Base-by-base conservation (phyloP, 2,888 invertebrate species). In the Lepidocyrtinus sp. region DNA sequence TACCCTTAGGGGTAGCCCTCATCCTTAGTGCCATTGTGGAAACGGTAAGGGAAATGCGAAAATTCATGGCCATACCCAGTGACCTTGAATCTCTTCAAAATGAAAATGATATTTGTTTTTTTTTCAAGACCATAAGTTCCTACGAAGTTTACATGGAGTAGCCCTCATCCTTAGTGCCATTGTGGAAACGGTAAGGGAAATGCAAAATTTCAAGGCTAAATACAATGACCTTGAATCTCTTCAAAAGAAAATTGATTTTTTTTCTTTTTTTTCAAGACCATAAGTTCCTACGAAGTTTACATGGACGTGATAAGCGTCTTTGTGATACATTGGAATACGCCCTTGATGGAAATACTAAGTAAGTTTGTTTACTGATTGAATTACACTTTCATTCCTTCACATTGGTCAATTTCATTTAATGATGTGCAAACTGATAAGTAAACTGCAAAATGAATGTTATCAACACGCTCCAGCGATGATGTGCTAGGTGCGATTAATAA, bases 261-360 rank as follows among this genome's bases (percentile, higher is more conserved):
- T 65, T 25, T 26, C 5, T 9, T 65, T 22, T 2, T 27, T 65
- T 70, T 45, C 7, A 25, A 84, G 84, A 81, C 81, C n/a, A 84
- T 84, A 9, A 81, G 81, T 36, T 17, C 75, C 15, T 84, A 84
- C 63, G 84, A 84, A 70, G 84, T 81, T 17, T 82, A 82, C 25
- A 84, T 81, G 81, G 84, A 84, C 75, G 84, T 84, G 9, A 79
- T 82, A n/a, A 78, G 75, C 25, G 78, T 84, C 3, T 82, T 84
- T 55, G 75, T 84, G n/a, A 81, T 82, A 22, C 78, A 84, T 24
- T 84, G 84, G 84, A 55, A 81, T 55, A 74, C 76, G 62, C 76
- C 67, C 22, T 46, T 72, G 2, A 68, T 61, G 78, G 78, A 78
- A 25, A 24, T 78, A n/a, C 55, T 78, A 36, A 73, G 78, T 78